These are phyloP conservation scores for Nebria salina DNA, from an alignment of 2,888 invertebrate species.

Conservation along the genomic window DNA sequence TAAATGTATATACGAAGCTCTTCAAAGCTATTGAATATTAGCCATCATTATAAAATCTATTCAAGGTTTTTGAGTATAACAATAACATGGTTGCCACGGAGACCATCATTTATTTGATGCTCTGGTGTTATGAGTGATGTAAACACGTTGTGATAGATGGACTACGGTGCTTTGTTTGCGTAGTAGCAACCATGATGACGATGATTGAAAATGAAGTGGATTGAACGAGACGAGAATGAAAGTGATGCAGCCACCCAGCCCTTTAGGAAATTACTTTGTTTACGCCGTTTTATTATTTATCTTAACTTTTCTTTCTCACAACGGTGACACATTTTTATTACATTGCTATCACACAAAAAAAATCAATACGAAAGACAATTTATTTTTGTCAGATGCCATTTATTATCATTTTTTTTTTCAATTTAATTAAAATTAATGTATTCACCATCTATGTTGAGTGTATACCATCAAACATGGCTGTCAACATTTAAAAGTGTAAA, in stretches of 20 bases:
- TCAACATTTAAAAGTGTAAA: no score
- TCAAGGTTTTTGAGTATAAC: no score
- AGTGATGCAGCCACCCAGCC: neutral
- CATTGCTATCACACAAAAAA: neutral
- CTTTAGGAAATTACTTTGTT: neutral
- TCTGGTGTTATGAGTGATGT: no score
- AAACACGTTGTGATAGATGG: no score
- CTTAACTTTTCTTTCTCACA: neutral
- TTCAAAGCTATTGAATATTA: no score
- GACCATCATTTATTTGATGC: no score
- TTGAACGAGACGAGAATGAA: neutral
- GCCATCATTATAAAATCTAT: no score
- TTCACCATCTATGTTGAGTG: neutral
- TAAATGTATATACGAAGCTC: no score
- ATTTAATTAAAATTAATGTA: neutral
- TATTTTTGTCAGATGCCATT: neutral
- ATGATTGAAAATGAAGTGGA: slow-evolving; percentile 1
- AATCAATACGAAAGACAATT: neutral
- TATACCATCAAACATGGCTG: no score
- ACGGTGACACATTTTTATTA: neutral
- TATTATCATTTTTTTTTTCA: neutral
- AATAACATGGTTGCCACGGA: no score
- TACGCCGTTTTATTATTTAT: neutral
- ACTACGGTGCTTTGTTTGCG: neutral
- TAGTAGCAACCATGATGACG: neutral